Evolutionary conservation across 2,113 vertebrate species (phyloP), one percentile per base, ranked within the genome.

Genomic region (Bujurquina vittata): DNA sequence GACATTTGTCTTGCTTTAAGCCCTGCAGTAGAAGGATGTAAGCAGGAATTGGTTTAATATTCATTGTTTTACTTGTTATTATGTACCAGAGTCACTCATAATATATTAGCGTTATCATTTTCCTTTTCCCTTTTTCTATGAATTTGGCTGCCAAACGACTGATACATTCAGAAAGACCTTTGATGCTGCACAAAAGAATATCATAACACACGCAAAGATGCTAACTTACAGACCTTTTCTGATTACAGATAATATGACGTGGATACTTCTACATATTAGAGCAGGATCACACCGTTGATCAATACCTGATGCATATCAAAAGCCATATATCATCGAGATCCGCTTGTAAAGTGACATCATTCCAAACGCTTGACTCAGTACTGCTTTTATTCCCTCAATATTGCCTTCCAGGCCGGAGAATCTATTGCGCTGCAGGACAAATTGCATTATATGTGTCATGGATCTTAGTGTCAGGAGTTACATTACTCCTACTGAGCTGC

Each of bases 401-500:
- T 55, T n/a, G 49, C 76, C 7, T 80, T 22, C 7, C 55, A 72
- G 85, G 40, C 74, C 2, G 6, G 59, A 57, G 77, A 69, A 60
- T 62, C 26, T 18, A 9, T 65, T 29, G 72, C 3, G 35, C 73
- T 5, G 58, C 14, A 75, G 85, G 79, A 89, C 78, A 80, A 55
- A 86, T 84, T 84, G 81, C 35, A 5, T 52, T 33, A 7, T 59
- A n/a, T 35, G 84, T 83, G 84, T 80, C 77, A 69, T 74, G 65
- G 86, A 91, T 90, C 79, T 90, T 57, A 22, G 55, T 83, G 86
- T 88, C 75, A 88, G 86, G 46, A 80, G 83, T 69, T 83, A 84
- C 83, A 80, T 84, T 83, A 81, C 75, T 83, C 90, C 82, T 65
- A 62, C 83, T 61, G 89, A 84, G 88, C 78, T 65, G 58, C 81